Evolutionary conservation across 2,888 invertebrate genomes (phyloP), one percentile per base, ranked within the genome.

Genomic region (Deilephila porcellus): DNA sequence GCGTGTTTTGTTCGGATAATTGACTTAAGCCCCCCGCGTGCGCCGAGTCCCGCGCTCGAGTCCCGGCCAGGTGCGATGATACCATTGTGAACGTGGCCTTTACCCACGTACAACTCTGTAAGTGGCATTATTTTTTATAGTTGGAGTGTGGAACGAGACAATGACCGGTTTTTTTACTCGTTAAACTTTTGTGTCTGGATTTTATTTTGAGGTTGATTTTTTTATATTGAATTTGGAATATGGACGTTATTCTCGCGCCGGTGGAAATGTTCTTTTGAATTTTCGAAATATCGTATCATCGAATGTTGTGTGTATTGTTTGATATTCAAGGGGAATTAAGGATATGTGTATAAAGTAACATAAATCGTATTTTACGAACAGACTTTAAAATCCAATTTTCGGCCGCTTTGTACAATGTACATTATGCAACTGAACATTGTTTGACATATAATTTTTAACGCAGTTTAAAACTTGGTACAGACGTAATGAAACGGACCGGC

Each of bases 1-100:
- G 79, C 81, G 80, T 84, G 83, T 84, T 84, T 84, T 85, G 80
- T 80, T 76, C 79, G 78, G 75, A 80, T 84, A 85, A 86, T 85
- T 85, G 85, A 85, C 85, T 85, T 82, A 83, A 79, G 80, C 77
- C 79, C 80, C 76, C 52, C 32, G 63, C 20, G 25, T 67, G 52
- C 25, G 52, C 20, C 67, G 67, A 67, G 25, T 67, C 52, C 25
- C 67, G 25, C 25, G 67, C 67, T 52, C 67, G 25, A 52, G 25
- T 67, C 67, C 45, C 67, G 67, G 17, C 45, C 67, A 52, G 25
- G 67, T 45, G 52, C 45, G 25, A 52, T 25, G 67, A 67, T 45
- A 67, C 25, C 67, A 45, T 52, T 52, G 67, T 67, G 29, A 67
- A 29, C 4, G 52, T 25, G 25, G 17, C 25, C 45, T 67, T 67